phyloP scores from a whole-genome alignment of 2,888 invertebrate genomes.

The Ariolimax columbianus region DNA sequence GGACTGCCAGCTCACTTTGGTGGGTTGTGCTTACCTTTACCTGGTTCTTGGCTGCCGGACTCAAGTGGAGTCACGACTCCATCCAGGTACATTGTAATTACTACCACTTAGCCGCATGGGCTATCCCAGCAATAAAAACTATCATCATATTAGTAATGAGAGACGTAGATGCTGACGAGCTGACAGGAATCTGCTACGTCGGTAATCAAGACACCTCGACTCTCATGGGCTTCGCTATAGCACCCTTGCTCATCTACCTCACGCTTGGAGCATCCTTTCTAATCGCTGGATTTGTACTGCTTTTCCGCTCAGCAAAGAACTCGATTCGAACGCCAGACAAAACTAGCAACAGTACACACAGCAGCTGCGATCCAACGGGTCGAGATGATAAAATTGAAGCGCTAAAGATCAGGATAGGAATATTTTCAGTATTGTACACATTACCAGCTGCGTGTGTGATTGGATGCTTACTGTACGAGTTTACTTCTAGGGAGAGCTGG shows the following conservation, averaged over 20 bases:
- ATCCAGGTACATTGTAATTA: constrained; percentile 82
- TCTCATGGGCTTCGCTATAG: constrained; percentile 78
- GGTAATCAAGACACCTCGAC: constrained; percentile 78
- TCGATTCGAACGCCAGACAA: constrained; percentile 7
- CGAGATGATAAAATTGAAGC: constrained; percentile 76
- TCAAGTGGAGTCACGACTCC: constrained; percentile 82
- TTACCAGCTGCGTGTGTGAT: constrained; percentile 87
- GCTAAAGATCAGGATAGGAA: constrained; percentile 83
- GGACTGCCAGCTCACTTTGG: constrained; percentile 93
- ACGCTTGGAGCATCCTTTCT: constrained; percentile 85
- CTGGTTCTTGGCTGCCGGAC: constrained; percentile 85
- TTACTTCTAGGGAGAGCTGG: constrained; percentile 86
- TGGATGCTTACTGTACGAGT: constrained; percentile 89
- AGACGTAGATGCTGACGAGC: constrained; percentile 93
- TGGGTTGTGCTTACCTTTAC: constrained; percentile 93
- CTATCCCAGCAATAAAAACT: constrained; percentile 91
- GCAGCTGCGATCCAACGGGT: background rate
- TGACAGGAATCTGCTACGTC: constrained; percentile 86
- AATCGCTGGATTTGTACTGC: constrained; percentile 84
- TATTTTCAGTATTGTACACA: constrained; percentile 87
- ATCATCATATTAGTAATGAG: constrained; percentile 92
- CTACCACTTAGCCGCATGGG: constrained; percentile 93
- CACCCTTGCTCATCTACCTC: constrained; percentile 86
- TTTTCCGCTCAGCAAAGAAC: constrained; percentile 79
- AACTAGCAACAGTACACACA: background rate